Evolutionary conservation across 2,888 invertebrate species (phyloP).

Genomic region (Drosophila recens): DNA sequence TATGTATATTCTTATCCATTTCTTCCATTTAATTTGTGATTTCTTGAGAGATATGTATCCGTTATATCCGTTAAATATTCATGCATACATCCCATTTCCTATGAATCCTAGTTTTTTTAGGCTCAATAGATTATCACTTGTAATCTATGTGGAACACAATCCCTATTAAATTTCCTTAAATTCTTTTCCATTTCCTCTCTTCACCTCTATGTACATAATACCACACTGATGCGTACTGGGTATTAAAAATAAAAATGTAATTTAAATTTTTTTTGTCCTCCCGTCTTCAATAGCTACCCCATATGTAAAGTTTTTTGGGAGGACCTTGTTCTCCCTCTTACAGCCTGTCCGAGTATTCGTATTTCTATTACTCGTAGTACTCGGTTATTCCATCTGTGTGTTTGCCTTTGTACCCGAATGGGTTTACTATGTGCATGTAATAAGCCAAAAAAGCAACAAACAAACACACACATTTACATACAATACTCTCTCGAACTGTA

Average conservation of each 20-base stretch:
- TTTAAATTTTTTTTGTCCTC: conserved; percentile 71
- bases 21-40: not conserved
- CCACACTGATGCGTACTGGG: not conserved
- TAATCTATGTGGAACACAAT: not conserved
- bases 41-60: not conserved
- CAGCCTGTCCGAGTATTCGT: not conserved
- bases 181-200: not conserved
- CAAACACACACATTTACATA: conserved; percentile 1
- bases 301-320: conserved; percentile 45
- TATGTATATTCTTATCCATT: not conserved
- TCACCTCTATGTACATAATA: not conserved
- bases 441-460: conserved; percentile 41
- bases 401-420: conserved; percentile 39
- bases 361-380: conserved; percentile 8
- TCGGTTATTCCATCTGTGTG: conserved; percentile 38
- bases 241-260: conserved; percentile 63
- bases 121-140: not conserved
- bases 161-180: not conserved
- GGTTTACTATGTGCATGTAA: conserved; percentile 49
- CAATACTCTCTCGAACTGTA: conserved; percentile 1
- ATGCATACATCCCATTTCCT: not conserved
- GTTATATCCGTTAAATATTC: not conserved
- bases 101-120: not conserved
- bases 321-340: not conserved
- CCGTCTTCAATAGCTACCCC: conserved; percentile 52